Percentiles rank a stretch among this genome's conserved stretches.
phyloP scores from a whole-genome alignment of 2,113 vertebrate species.

The Cinclus cinclus region DNA sequence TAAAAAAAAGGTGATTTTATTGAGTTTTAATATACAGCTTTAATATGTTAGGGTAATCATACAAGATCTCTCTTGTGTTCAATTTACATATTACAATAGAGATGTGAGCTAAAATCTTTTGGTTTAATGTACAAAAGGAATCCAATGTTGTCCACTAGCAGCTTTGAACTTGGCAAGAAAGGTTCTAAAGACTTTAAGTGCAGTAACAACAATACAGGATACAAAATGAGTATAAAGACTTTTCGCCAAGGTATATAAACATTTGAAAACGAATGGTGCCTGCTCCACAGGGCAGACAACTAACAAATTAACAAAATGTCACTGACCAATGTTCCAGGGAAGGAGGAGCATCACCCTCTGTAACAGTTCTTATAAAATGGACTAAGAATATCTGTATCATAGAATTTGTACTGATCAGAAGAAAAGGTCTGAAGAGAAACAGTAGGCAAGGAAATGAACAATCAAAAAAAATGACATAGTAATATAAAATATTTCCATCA shows the following conservation, averaged over 20 bases:
- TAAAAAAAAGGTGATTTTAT: conserved; percentile 83
- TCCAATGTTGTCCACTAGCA: conserved; percentile 84
- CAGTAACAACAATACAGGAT: conserved; percentile 73
- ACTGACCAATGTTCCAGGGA: conserved; percentile 79
- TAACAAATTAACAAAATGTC: conserved; percentile 68
- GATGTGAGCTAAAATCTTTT: conserved; percentile 78
- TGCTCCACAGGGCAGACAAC: conserved; percentile 85
- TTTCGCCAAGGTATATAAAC: conserved; percentile 76
- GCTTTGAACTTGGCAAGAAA: conserved; percentile 87
- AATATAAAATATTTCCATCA: conserved; percentile 79
- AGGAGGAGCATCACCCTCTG: conserved; percentile 73
- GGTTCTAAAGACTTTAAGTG: conserved; percentile 72
- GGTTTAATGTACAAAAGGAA: conserved; percentile 84
- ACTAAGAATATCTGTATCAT: conserved; percentile 75
- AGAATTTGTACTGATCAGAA: conserved; percentile 62
- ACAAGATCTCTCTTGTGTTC: conserved; percentile 83
- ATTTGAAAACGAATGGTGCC: conserved; percentile 73
- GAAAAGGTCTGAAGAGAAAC: conserved; percentile 68
- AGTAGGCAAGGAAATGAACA: conserved; percentile 77
- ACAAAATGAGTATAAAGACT: conserved; percentile 70
- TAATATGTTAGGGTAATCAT: conserved; percentile 84
- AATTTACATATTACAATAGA: conserved; percentile 90
- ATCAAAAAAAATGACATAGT: conserved; percentile 72
- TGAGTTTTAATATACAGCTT: conserved; percentile 89
- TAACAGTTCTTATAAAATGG: conserved; percentile 74